Evolutionary conservation across 2,888 invertebrate species (phyloP).

Genomic region (Standfussiana lucernea): DNA sequence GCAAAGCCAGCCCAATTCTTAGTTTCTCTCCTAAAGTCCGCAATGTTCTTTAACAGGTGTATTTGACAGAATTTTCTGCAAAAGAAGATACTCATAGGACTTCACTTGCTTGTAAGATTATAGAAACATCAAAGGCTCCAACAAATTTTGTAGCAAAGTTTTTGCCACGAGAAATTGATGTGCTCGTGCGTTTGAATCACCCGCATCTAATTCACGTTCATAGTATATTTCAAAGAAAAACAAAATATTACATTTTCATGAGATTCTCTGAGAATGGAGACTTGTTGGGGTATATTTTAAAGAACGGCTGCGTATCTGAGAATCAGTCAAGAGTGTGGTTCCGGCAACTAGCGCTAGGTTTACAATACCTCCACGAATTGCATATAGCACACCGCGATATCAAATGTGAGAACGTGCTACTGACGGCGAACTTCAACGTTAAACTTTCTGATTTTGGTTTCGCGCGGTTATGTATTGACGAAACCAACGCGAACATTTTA

Average conservation of each 20-base stretch:
- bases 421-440: slow-evolving; percentile 93
- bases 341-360: slow-evolving; percentile 92
- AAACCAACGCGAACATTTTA: slow-evolving; percentile 83
- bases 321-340: slow-evolving; percentile 93
- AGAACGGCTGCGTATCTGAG: slow-evolving; percentile 93
- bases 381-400: slow-evolving; percentile 95
- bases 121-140: slow-evolving; percentile 93
- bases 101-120: slow-evolving; percentile 93
- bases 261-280: slow-evolving; percentile 95
- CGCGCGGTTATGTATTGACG: slow-evolving; percentile 88
- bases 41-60: slow-evolving; percentile 77
- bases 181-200: slow-evolving; percentile 94
- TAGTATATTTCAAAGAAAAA: slow-evolving; percentile 93
- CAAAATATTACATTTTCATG: slow-evolving; percentile 95
- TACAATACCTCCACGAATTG: slow-evolving; percentile 94
- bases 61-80: slow-evolving; percentile 81
- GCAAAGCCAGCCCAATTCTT: neutral
- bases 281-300: slow-evolving; percentile 93
- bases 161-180: slow-evolving; percentile 95
- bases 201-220: slow-evolving; percentile 95
- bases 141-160: slow-evolving; percentile 95
- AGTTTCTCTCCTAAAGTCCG: slow-evolving; percentile 15
- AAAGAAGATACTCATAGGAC: slow-evolving; percentile 79
- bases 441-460: slow-evolving; percentile 96
- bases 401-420: slow-evolving; percentile 95